phyloP scores from a whole-genome alignment of 2,797 vertebrate species.

The Eulemur coronatus region DNA sequence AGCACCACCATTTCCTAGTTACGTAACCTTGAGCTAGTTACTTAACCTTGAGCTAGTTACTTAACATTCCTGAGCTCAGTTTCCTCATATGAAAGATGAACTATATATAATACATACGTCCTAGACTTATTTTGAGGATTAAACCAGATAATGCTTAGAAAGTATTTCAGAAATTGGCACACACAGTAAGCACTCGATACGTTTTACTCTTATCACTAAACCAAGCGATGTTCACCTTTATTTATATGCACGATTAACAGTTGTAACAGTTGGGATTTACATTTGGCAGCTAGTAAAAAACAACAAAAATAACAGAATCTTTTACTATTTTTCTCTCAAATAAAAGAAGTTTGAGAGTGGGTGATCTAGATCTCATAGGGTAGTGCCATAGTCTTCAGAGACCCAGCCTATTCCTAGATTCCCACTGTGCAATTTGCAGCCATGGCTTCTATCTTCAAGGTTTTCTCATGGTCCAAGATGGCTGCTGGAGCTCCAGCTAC shows the following conservation, averaged over 20 bases:
- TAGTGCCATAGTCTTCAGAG: background rate
- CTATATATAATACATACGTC: background rate
- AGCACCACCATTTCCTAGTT: background rate
- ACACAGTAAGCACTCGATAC: background rate
- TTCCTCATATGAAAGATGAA: background rate
- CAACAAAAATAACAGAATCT: background rate
- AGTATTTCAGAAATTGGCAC: constrained; percentile 10
- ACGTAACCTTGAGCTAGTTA: background rate
- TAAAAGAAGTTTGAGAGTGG: background rate
- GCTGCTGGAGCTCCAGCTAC: background rate
- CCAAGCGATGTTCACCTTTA: background rate
- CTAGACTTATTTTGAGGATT: background rate
- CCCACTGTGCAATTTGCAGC: background rate
- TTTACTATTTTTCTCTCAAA: background rate
- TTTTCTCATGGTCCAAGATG: background rate
- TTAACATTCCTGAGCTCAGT: background rate
- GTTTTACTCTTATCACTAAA: background rate
- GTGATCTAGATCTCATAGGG: background rate
- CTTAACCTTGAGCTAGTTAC: background rate
- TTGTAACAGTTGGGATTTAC: background rate
- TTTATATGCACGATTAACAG: background rate
- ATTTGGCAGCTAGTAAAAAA: background rate
- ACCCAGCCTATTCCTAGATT: background rate
- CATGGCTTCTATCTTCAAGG: background rate
- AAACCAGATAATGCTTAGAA: background rate